Evolutionary conservation across 2,797 vertebrate species (phyloP), one percentile per base, ranked within the genome.

Genomic region (Lithobates sylvaticus): DNA sequence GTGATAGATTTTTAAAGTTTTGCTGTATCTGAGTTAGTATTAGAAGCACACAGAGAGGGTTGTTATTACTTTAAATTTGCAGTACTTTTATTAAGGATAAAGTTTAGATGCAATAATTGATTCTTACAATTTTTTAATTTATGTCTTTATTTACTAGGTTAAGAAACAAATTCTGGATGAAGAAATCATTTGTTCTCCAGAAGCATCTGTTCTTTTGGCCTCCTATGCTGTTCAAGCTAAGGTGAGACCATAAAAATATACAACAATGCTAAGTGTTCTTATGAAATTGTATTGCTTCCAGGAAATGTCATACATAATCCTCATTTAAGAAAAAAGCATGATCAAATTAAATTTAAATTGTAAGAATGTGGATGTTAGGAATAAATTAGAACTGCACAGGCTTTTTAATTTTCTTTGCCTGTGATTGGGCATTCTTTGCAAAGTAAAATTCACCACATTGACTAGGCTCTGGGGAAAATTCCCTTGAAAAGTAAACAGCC

Each of bases 161-260:
- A 98, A 99, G 92, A 98, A 98, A 82, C 97, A 98, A 92, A 98
- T 98, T 89, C 90, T 99, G 86, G 96, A 98, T 92, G 97, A 98
- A 88, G 96, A 98, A 91, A 99, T 99, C 89, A 97, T 97, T 91
- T 99, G 97, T 85, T 98, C 97, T 78, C 97, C 97, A 2, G 97
- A 99, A 92, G 97, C 96, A 61, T 97, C 97, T 6, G 96, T 99
- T 88, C 93, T 99, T 61, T 89, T 99, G 91, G 97, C 97, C 16
- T 99, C 97, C 2, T 98, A 97, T 69, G 97, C 97, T 75, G 96
- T 99, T 88, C 97, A 98, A 92, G 97, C 97, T 82, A 98, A 98
- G 97, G 97, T 98, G 85, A 83, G 91, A 61, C 21, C 54, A n/a
- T 61, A 23, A 61, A 21, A 54, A 61, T 1, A 58, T 58, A 58